Base-by-base conservation (phyloP, 2,888 invertebrate species). In the Cataglyphis rosenhaueri region DNA sequence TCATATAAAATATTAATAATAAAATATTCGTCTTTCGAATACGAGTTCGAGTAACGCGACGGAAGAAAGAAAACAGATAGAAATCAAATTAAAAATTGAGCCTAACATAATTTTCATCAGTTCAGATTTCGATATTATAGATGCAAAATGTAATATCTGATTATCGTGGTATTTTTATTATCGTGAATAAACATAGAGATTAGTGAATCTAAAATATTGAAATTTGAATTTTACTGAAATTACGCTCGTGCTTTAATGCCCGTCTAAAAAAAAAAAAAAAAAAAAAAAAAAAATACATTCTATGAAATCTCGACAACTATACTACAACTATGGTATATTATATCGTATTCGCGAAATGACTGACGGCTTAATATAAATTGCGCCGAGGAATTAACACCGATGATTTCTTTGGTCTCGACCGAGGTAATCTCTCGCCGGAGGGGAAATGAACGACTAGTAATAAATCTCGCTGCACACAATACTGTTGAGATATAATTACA, bases 351-450 rank as follows among this genome's bases (percentile, higher is more conserved):
- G 18, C 35, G n/a, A 25, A 55, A n/a, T 35, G 52, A 52, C 48
- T 52, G 2, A 52, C 4, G 61, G n/a, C n/a, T 48, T 52, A 62
- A 35, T 52, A 62, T 15, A 71, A 4, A 48, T 71, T 25, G 44
- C 44, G 52, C 8, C 52, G n/a, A 29, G 38, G 5, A 65, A 55
- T 62, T 62, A 74, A 25, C n/a, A 64, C 18, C n/a, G 65, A 55
- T 9, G 25, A 15, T 41, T 71, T 82, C 81, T 82, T 82, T 82
- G 81, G 75, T 65, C 15, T 57, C 35, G 44, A 82, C 12, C 15
- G 75, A 82, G 75, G 81, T 82, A 75, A 76, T 55, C 38, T 15
- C 18, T 38, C 64, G 32, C 32, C 78, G 44, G 41, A 59, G 21
- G 38, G 8, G 52, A 52, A 81, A 68, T 62, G 66, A 81, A 81